Conservation (phyloP, 2,797 vertebrate species). For the Myotis findleyi region DNA sequence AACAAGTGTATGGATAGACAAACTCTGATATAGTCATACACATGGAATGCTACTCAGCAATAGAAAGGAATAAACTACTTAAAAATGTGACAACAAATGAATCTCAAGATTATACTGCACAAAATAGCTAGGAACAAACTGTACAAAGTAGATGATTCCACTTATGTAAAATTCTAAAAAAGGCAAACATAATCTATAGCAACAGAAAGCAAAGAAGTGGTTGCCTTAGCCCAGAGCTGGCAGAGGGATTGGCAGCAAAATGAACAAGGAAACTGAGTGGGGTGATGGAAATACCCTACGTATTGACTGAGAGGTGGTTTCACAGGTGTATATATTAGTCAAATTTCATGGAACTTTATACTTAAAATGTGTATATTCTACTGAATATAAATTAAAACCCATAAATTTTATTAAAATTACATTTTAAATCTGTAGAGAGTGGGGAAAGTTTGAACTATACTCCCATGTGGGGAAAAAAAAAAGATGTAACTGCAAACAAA, state of each 20-base stretch:
- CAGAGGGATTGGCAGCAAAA: not conserved
- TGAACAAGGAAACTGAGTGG: not conserved
- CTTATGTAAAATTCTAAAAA: slow-evolving; percentile 20
- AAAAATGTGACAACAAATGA: not conserved
- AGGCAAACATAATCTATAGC: not conserved
- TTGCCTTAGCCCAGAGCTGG: not conserved
- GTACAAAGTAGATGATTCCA: not conserved
- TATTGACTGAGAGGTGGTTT: not conserved
- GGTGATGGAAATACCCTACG: not conserved
- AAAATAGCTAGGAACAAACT: not conserved
- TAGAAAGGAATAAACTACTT: not conserved
- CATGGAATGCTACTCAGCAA: not conserved
- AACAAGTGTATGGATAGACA: not conserved
- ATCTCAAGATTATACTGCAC: not conserved
- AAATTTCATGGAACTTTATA: not conserved
- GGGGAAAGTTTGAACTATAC: not conserved
- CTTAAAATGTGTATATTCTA: slow-evolving; percentile 37
- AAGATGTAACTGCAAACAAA: not conserved
- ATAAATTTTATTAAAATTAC: not conserved
- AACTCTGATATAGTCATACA: not conserved
- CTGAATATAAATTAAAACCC: not conserved
- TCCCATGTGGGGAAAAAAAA: not conserved
- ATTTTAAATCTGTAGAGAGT: not conserved
- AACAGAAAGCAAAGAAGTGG: not conserved
- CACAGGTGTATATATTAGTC: not conserved